phyloP scores from a whole-genome alignment of 2,113 vertebrate species.

The Brachionichthys hirsutus region DNA sequence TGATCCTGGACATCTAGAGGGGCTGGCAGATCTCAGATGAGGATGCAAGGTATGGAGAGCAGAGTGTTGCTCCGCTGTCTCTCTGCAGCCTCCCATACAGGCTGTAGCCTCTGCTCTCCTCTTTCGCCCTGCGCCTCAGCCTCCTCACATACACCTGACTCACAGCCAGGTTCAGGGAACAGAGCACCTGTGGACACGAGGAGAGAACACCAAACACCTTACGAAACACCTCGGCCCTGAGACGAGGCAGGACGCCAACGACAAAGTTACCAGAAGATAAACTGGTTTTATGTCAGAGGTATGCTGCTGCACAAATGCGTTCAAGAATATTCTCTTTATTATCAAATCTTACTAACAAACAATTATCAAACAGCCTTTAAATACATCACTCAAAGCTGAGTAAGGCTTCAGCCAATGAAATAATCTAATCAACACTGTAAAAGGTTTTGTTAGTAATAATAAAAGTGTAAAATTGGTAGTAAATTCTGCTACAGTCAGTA shows the following conservation, averaged over 20 bases:
- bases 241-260: conserved; percentile 32
- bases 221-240: conserved; percentile 46
- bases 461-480: conserved; percentile 42
- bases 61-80: conserved; percentile 54
- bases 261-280: no score
- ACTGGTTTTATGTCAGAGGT: no score
- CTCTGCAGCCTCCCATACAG: conserved; percentile 60
- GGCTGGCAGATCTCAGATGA: conserved; percentile 19
- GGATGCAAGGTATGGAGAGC: conserved; percentile 62
- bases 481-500: conserved; percentile 40
- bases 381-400: conserved; percentile 46
- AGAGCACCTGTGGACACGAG: conserved; percentile 74
- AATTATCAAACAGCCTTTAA: conserved; percentile 36
- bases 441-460: conserved; percentile 47
- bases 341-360: conserved; percentile 42
- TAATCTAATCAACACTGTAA: conserved; percentile 34
- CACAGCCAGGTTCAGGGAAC: conserved; percentile 73
- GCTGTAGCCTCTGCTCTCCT: conserved; percentile 41
- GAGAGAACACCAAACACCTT: conserved; percentile 59
- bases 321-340: conserved; percentile 55
- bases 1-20: neutral
- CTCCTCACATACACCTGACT: conserved; percentile 67
- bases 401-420: conserved; percentile 42
- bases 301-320: conserved; percentile 27
- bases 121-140: conserved; percentile 41